phyloP scores from a whole-genome alignment of 1,140 invertebrate species.

The Rhagoletis pomonella region DNA sequence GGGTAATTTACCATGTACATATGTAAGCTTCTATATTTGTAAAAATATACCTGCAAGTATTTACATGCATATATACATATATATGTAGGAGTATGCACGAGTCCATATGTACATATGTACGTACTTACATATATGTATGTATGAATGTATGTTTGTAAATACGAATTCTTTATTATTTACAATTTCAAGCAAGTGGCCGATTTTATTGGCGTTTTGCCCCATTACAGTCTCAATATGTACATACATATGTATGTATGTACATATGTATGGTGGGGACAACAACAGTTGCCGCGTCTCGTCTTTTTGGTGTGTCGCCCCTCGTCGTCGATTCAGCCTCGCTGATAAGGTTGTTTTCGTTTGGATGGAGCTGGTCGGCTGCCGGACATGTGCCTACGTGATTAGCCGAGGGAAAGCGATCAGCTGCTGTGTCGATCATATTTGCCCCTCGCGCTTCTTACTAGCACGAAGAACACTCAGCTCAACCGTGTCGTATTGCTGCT shows the following conservation, averaged over 20 bases:
- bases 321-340: neutral
- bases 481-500: neutral
- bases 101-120: neutral
- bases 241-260: neutral
- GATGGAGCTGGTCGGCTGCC: neutral
- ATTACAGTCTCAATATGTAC: neutral
- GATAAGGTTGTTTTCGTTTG: constrained; percentile 47
- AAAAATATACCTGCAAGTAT: too few species aligned
- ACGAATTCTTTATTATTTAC: too few species aligned
- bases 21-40: too few species aligned
- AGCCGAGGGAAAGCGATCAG: constrained; percentile 42
- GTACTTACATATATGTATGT: neutral
- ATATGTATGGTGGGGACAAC: neutral
- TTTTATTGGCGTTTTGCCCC: too few species aligned
- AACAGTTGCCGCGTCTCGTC: neutral
- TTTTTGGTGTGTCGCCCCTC: neutral
- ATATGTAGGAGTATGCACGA: neutral
- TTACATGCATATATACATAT: too few species aligned
- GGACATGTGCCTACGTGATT: constrained; percentile 49
- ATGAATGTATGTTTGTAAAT: neutral
- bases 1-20: too few species aligned
- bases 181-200: too few species aligned
- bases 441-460: neutral
- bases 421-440: constrained; percentile 48
- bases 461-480: neutral